Evolutionary conservation across 2,113 vertebrate species (phyloP).

Genomic region (Pteropus alecto): DNA sequence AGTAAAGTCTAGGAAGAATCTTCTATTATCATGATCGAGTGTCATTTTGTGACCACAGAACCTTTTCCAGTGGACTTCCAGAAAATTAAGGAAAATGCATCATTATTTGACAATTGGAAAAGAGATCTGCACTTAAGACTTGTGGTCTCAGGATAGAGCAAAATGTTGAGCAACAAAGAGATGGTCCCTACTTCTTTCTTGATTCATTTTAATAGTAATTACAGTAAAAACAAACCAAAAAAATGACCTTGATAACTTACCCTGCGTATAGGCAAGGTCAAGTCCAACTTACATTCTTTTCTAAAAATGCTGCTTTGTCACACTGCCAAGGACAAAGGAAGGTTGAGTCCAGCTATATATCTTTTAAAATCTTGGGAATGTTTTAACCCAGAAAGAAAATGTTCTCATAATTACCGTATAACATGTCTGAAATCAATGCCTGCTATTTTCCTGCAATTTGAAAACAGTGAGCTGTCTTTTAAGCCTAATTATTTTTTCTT

Average conservation of each 20-base stretch:
- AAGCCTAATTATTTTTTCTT: neutral
- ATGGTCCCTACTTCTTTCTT: conserved; percentile 4
- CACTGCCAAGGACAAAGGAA: conserved; percentile 73
- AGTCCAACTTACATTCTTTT: conserved; percentile 68
- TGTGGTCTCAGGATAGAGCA: neutral
- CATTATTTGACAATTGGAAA: neutral
- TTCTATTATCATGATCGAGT: neutral
- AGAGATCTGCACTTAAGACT: neutral
- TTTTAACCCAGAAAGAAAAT: conserved; percentile 56
- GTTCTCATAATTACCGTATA: conserved; percentile 48
- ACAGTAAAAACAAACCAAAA: conserved; percentile 16
- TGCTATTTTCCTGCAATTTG: neutral
- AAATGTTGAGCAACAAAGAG: neutral
- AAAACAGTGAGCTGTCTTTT: conserved; percentile 29
- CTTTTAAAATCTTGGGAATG: conserved; percentile 62
- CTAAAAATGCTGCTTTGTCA: conserved; percentile 73
- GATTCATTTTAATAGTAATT: conserved; percentile 46
- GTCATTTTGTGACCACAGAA: neutral
- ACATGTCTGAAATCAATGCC: conserved; percentile 10
- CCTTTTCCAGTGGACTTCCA: neutral
- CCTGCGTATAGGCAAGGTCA: conserved; percentile 62
- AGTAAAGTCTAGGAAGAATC: neutral
- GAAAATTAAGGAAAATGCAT: neutral
- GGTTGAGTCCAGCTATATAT: conserved; percentile 59
- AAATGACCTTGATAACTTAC: conserved; percentile 70